Evolutionary conservation across 2,113 vertebrate genomes (phyloP).

Genomic region (Arvicanthis niloticus): DNA sequence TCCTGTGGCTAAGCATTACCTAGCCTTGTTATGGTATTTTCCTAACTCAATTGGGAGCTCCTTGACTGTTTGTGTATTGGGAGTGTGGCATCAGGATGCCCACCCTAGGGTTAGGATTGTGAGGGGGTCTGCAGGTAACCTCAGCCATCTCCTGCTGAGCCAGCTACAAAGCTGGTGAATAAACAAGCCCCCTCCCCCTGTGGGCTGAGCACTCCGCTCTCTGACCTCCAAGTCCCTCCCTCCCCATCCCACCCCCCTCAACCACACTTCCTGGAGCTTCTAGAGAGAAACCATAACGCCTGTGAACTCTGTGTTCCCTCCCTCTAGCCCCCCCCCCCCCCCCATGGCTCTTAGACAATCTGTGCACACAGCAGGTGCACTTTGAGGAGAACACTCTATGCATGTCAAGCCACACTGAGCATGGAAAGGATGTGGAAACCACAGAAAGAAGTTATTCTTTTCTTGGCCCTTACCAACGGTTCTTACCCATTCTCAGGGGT

Average conservation of each 20-base stretch:
- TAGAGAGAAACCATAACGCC: neutral
- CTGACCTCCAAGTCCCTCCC: neutral
- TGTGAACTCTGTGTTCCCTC: neutral
- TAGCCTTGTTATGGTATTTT: neutral
- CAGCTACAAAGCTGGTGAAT: neutral
- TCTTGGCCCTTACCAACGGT: neutral
- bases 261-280: neutral
- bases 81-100: neutral
- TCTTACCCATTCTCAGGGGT: neutral
- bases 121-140: neutral
- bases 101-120: neutral
- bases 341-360: neutral
- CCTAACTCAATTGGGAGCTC: neutral
- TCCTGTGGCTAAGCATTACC: neutral
- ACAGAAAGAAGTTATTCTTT: neutral
- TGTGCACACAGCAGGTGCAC: neutral
- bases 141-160: neutral
- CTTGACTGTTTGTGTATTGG: neutral
- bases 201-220: neutral
- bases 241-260: neutral
- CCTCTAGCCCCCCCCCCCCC: neutral
- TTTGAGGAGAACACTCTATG: rapidly evolving
- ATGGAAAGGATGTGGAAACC: slow-evolving; percentile 36
- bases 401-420: rapidly evolving
- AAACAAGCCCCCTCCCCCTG: neutral